These are phyloP conservation scores for Alcis repandata DNA, from an alignment of 2,888 invertebrate species.

Conservation along the genomic window DNA sequence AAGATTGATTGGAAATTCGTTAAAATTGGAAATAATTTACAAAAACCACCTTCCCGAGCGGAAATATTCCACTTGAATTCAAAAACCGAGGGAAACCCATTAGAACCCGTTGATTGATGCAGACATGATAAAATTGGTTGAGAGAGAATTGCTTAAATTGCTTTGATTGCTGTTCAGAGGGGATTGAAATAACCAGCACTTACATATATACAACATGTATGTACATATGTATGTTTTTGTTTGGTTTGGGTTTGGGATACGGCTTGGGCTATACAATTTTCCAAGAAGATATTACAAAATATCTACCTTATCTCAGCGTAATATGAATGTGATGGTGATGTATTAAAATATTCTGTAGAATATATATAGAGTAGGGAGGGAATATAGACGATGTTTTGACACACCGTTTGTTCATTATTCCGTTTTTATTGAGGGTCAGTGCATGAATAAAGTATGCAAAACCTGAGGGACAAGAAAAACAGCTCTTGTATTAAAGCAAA, in stretches of 20 bases:
- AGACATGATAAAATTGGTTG: constrained; percentile 19
- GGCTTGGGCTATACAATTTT: not conserved
- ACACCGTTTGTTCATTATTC: constrained; percentile 5
- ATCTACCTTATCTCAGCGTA: not conserved
- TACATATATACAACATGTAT: too few relatives aligned
- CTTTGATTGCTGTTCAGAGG: constrained; percentile 25
- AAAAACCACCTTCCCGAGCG: not conserved
- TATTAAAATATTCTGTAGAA: constrained; percentile 5
- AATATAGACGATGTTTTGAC: constrained; percentile 5
- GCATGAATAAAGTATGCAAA: constrained; percentile 41
- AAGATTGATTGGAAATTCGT: not conserved
- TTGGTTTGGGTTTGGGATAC: not conserved
- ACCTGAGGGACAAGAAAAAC: constrained; percentile 10
- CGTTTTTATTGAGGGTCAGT: constrained; percentile 31
- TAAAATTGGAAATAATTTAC: not conserved
- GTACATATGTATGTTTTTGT: too few relatives aligned
- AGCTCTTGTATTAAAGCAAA: constrained; percentile 8
- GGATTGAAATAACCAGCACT: constrained; percentile 16
- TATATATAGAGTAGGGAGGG: not conserved
- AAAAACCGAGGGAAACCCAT: constrained; percentile 21
- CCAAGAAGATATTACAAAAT: not conserved
- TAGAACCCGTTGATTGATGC: constrained; percentile 16
- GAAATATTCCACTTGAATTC: constrained; percentile 3
- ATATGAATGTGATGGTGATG: not conserved
- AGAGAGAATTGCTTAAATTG: constrained; percentile 32